A percentile compares a stretch with the other conserved stretches of the same genome.
phyloP scores from a whole-genome alignment of 2,113 vertebrate species.

The Tapirus terrestris region DNA sequence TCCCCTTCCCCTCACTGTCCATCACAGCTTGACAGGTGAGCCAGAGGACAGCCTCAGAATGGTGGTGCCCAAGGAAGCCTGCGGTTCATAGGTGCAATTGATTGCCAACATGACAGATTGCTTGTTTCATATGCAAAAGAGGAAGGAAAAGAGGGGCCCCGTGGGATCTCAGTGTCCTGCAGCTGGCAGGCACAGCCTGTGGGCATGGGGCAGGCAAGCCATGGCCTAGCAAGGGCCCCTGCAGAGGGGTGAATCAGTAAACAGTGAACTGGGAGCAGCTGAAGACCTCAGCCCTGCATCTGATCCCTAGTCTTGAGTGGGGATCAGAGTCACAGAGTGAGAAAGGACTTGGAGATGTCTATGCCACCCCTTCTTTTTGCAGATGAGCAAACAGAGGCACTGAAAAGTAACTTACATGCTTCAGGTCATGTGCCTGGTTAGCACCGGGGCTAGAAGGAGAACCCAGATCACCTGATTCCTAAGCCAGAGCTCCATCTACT shows the following conservation, averaged over 20 bases:
- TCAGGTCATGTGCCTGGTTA: not conserved
- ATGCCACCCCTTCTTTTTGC: not conserved
- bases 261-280: not conserved
- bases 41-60: not conserved
- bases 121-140: constrained; percentile 67
- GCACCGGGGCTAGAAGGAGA: not conserved
- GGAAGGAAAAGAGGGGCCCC: not conserved
- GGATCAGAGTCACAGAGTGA: not conserved
- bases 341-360: not conserved
- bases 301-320: not conserved
- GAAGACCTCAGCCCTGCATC: not conserved
- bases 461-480: not conserved
- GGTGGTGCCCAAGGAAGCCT: not conserved
- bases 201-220: not conserved
- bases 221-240: not conserved
- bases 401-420: not conserved
- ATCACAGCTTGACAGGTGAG: not conserved
- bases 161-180: not conserved
- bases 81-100: not conserved
- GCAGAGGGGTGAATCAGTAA: not conserved
- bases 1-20: not conserved
- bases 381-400: not conserved
- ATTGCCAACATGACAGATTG: constrained; percentile 61
- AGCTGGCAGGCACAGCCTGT: constrained; percentile 29
- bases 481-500: not conserved